A percentile compares a stretch with the other conserved stretches of the same genome.
These are phyloP conservation scores for Zoanthus solanderi DNA, from an alignment of 92 coral and sea anemone species.

Conservation along the genomic window DNA sequence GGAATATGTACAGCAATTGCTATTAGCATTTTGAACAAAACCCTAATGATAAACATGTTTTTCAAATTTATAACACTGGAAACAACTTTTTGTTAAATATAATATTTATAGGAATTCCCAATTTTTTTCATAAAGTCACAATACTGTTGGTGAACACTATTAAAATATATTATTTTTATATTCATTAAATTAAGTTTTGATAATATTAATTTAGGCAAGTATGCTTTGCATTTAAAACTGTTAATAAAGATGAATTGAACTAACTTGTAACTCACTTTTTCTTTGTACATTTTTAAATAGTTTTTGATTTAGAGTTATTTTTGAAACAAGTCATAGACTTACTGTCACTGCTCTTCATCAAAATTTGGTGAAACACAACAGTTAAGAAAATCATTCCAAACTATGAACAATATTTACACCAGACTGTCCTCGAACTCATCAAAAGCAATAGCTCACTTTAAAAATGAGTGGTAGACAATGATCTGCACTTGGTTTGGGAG, in stretches of 20 bases:
- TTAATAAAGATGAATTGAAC: background rate
- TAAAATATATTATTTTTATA: too few species aligned
- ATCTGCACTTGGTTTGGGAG: background rate
- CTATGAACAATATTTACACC: background rate
- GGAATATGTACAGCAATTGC: background rate
- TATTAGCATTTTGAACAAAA: background rate
- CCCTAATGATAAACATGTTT: background rate
- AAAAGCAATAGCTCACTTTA: background rate
- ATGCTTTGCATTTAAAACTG: background rate
- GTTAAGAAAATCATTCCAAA: background rate
- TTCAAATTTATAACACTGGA: background rate
- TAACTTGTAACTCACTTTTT: background rate
- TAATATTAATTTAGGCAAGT: background rate
- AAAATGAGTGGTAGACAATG: background rate
- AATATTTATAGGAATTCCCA: background rate
- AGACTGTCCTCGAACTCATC: background rate
- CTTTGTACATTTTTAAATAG: background rate
- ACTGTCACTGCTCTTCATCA: background rate
- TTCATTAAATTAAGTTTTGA: background rate
- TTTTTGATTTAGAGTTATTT: background rate
- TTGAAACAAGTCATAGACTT: background rate
- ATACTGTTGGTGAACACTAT: background rate
- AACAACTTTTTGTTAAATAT: background rate
- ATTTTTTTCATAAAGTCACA: background rate
- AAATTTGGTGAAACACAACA: background rate